Conservation (phyloP, 1,140 invertebrate genomes). For the Leguminivora glycinivorella region DNA sequence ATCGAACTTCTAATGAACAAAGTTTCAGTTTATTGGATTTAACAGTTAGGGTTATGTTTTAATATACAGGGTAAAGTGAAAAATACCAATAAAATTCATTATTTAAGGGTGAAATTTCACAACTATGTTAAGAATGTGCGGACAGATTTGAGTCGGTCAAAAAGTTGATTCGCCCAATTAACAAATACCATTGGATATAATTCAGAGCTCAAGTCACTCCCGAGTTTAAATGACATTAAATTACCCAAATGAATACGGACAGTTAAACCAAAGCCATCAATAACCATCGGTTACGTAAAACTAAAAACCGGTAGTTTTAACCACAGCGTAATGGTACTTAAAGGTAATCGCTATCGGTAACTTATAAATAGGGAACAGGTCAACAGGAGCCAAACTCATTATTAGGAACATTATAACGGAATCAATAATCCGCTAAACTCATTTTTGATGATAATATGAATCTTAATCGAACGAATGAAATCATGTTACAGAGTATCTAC, state of each 20-base stretch:
- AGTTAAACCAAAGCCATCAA: neutral
- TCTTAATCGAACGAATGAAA: no score
- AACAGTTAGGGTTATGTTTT: no score
- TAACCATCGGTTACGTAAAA: conserved; percentile 6
- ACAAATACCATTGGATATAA: neutral
- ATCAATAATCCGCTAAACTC: neutral
- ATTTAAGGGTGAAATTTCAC: no score
- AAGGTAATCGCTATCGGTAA: neutral
- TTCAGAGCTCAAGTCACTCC: neutral
- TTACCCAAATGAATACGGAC: neutral
- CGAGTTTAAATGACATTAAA: neutral
- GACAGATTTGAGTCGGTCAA: no score
- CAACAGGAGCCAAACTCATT: neutral
- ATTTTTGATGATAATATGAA: neutral
- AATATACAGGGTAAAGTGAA: no score
- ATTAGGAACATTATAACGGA: neutral
- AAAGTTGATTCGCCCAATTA: neutral
- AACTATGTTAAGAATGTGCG: no score
- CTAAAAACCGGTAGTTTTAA: conserved; percentile 4
- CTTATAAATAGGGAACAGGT: neutral
- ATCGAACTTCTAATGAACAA: no score
- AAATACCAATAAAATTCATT: no score
- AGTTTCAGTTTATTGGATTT: no score
- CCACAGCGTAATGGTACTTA: neutral
- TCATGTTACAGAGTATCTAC: no score